A percentile compares a stretch with the other conserved stretches of the same genome.
phyloP scores from a whole-genome alignment of 2,797 vertebrate species.

The Sparus aurata region DNA sequence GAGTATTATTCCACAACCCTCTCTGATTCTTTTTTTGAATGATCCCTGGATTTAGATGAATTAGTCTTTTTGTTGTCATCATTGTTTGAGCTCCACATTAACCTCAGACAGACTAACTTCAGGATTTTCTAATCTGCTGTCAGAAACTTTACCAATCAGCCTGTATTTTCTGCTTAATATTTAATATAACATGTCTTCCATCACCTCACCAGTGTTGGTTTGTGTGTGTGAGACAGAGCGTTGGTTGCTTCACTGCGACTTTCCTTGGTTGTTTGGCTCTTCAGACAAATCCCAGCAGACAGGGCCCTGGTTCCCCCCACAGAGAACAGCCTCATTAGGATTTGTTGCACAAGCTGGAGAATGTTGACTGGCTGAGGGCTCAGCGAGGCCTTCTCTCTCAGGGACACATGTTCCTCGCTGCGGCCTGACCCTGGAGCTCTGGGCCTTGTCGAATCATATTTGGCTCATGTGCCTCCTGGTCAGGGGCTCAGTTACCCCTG shows the following conservation, averaged over 20 bases:
- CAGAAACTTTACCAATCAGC: conserved; percentile 28
- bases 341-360: conserved; percentile 74
- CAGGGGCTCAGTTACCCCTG: conserved; percentile 59
- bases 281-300: conserved; percentile 64
- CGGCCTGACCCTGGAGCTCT: conserved; percentile 65
- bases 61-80: background rate
- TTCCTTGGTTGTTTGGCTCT: conserved; percentile 55
- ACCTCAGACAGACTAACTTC: background rate
- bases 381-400: conserved; percentile 45
- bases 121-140: background rate
- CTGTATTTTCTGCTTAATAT: conserved; percentile 16
- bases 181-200: background rate
- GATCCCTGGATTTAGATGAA: background rate
- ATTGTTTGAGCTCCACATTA: conserved; percentile 10
- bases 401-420: conserved; percentile 71
- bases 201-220: conserved; percentile 27
- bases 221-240: conserved; percentile 9
- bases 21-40: background rate
- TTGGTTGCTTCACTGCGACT: conserved; percentile 53
- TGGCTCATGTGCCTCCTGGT: conserved; percentile 66
- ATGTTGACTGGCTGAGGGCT: conserved; percentile 57
- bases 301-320: conserved; percentile 54
- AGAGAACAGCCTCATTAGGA: conserved; percentile 79
- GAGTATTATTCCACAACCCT: background rate
- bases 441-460: conserved; percentile 75